Base-by-base conservation (phyloP, 2,797 vertebrate species). In the Benthosema pterotum region DNA sequence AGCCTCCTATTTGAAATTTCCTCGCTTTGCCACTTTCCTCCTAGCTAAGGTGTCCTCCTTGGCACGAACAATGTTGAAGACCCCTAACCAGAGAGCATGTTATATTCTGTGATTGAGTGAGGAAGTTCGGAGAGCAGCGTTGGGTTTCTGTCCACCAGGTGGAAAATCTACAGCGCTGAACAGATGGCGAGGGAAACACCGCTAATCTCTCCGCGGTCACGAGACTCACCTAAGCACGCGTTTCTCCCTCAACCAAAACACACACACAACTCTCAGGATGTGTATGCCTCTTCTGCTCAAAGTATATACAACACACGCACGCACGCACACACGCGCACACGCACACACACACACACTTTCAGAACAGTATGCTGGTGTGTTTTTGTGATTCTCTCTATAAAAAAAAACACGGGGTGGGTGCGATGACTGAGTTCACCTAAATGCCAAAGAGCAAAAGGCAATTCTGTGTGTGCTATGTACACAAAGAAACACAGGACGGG, bases 111-210 rank as follows among this genome's bases (percentile, higher is more conserved):
- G 32, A 38, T 9, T 9, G 8, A 38, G 22, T 25, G 22, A 25
- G 22, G 3, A 2, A 25, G 22, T 5, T 25, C 22, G 5, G 22
- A 25, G 32, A 8, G 32, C 7, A 38, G 32, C 32, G 32, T 38
- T 38, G 32, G 6, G 2, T 46, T 15, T 15, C 43, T 14, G 43
- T 51, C 49, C 42, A 43, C 17, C 48, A 17, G 38, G 68, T 71
- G 59, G 60, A 54, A 82, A 78, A 80, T 83, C 81, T 77, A 63
- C 28, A 57, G 4, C 18, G 61, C 15, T 65, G 63, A 73, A 77
- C 88, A 88, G 87, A 87, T 87, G 50, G 59, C 38, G 52, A 19
- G 17, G 18, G 88, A 88, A 80, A 59, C 45, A 22, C 49, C 62
- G 84, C 75, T 89, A 77, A 90, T 86, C 86, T 70, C 73, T 65